Evolutionary conservation across 2,888 invertebrate species (phyloP), one percentile per base, ranked within the genome.

Genomic region (Acutogordius australiensis): DNA sequence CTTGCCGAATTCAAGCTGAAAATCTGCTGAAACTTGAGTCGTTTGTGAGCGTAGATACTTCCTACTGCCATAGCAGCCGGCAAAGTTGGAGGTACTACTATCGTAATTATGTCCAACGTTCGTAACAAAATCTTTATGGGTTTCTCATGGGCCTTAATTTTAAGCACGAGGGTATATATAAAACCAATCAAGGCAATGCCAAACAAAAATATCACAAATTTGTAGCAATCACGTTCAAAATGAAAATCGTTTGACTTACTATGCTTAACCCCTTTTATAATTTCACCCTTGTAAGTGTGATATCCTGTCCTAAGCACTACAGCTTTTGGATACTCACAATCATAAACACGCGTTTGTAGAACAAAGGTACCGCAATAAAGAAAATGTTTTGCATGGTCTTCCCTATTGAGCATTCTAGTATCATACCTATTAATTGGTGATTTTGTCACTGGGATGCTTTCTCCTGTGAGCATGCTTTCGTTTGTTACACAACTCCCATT

Each of bases 1-100:
- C 84, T 80, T 8, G 87, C 75, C 0, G 90, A 88, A 66, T 85
- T 85, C 64, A 90, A 85, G 68, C 90, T 91, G 68, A 81, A 82
- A 61, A 91, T 81, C 58, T 79, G 69, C 73, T 80, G 80, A 45
- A 77, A 77, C 69, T 81, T 78, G 58, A 91, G 75, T 8, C 90
- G 76, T 60, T 78, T 77, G 68, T 88, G 86, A 0, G 90, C 90
- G 70, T 87, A 85, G 66, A 85, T 77, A 1, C 83, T 78, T 0
- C 90, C 90, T 1, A 88, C 85, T 0, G 88, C 86, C 88, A 90
- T 88, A 62, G 90, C 91, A 45, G 88, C 88, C 1, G 88, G 91
- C 57, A 91, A 72, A 0, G 90, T 88, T 0, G 91, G 90, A 0
- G 90, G 90, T 0, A 91, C 84, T 51, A 86, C 87, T 62, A 91